A percentile compares a stretch with the other conserved stretches of the same genome.
phyloP scores from a whole-genome alignment of 2,113 vertebrate genomes.

The Oryzias melastigma region DNA sequence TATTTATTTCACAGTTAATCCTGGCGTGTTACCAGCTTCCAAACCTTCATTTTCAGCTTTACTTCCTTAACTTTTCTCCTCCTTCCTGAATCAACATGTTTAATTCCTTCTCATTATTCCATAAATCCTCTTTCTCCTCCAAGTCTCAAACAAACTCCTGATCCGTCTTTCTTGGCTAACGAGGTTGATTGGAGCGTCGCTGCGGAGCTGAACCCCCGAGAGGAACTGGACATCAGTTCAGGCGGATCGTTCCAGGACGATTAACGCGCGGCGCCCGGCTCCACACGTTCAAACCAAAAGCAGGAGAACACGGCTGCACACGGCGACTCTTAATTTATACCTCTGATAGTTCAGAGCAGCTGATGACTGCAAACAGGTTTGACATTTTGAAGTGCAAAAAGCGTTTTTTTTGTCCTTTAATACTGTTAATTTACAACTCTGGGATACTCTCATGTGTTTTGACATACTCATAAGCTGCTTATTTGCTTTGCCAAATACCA shows the following conservation, averaged over 20 bases:
- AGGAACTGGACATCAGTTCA: constrained; percentile 8
- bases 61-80: not conserved
- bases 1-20: too few relatives aligned
- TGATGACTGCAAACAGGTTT: constrained; percentile 7
- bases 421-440: not conserved
- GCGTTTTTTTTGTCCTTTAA: constrained; percentile 3
- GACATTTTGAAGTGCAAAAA: constrained; percentile 21
- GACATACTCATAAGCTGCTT: not conserved
- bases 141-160: constrained; percentile 13
- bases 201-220: constrained; percentile 3
- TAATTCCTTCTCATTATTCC: not conserved
- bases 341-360: not conserved
- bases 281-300: not conserved
- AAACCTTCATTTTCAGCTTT: too few relatives aligned
- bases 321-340: not conserved
- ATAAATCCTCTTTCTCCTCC: not conserved
- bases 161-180: constrained; percentile 9
- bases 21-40: too few relatives aligned
- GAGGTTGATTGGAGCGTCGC: constrained; percentile 5
- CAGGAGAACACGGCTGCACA: not conserved
- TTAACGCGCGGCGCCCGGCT: constrained; percentile 12
- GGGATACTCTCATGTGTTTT: not conserved
- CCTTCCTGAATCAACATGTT: not conserved
- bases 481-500: constrained; percentile 2
- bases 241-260: constrained; percentile 25